phyloP scores from a whole-genome alignment of 1,140 invertebrate genomes.

The Macrobrachium rosenbergii region DNA sequence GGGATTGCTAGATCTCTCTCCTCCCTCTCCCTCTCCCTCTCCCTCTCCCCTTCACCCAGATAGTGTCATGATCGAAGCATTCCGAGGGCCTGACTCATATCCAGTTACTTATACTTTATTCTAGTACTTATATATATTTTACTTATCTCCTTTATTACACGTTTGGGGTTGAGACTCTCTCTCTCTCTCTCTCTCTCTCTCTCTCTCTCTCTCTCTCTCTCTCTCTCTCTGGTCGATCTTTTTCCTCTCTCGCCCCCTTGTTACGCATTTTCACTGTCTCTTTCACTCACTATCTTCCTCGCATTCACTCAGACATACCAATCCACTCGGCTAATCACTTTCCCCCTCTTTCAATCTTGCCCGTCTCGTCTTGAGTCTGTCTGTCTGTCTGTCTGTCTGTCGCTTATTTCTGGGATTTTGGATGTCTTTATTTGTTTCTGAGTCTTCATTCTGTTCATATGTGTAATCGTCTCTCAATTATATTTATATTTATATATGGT shows the following conservation, averaged over 20 bases:
- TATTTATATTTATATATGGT: not conserved
- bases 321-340: not conserved
- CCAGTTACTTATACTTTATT: too few species aligned
- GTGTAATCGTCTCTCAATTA: not conserved
- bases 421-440: not conserved
- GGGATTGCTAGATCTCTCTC: too few species aligned
- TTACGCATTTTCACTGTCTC: not conserved
- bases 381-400: conserved; percentile 3
- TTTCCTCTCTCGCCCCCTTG: conserved; percentile 33
- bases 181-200: conserved; percentile 43
- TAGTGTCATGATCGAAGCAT: too few species aligned
- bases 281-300: not conserved
- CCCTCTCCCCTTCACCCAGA: too few species aligned
- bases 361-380: not conserved
- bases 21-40: too few species aligned
- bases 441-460: not conserved
- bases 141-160: too few species aligned
- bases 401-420: not conserved
- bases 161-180: not conserved
- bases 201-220: conserved; percentile 36
- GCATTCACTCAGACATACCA: not conserved
- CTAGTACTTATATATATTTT: too few species aligned
- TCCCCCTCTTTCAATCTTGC: not conserved
- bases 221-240: not conserved
- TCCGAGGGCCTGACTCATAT: too few species aligned